Evolutionary conservation across 2,113 vertebrate species (phyloP), one percentile per base, ranked within the genome.

Genomic region (Narcine bancroftii): DNA sequence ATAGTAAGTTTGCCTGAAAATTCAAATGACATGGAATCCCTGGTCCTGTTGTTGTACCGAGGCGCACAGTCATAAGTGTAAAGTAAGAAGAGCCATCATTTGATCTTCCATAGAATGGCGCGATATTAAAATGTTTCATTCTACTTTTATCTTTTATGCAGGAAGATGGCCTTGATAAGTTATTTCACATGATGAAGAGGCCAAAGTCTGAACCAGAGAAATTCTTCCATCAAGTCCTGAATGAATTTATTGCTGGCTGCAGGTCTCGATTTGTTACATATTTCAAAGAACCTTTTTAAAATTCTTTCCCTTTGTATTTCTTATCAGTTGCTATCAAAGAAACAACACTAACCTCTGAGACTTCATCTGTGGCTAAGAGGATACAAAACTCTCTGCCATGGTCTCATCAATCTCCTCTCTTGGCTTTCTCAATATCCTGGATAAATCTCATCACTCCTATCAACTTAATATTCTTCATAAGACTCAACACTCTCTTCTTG

Each of bases 241-340:
- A 98, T 92, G 97, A 98, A 93, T 96, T 99, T 93, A 95, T 98
- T 93, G 96, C 96, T 92, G 96, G 97, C 83, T 98, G 97, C 96
- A 98, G 97, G 98, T 99, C 47, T 87, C 60, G 53, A 36, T 63
- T 92, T 5, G 6, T 76, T 89, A 81, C 47, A 5, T 60, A 60
- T 56, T 21, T 21, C 60, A 29, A 33, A 15, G 3, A 47, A 0
- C 33, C 11, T 53, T 5, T 83, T 15, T 11, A 83, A 53, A 24
- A 42, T 42, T 53, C 77, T 85, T 50, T 85, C 4, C 15, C 3
- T 29, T 1, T 85, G 50, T n/a, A 36, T 60, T 36, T 77, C 42
- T 75, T 2, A 13, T 15, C 2, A 75, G 10, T 39, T 36, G 39
- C 24, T n/a, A n/a, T n/a, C n/a, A n/a, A n/a, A n/a, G n/a, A n/a